Base-by-base conservation (phyloP, 2,797 vertebrate species). In the Enteromius paludinosus region DNA sequence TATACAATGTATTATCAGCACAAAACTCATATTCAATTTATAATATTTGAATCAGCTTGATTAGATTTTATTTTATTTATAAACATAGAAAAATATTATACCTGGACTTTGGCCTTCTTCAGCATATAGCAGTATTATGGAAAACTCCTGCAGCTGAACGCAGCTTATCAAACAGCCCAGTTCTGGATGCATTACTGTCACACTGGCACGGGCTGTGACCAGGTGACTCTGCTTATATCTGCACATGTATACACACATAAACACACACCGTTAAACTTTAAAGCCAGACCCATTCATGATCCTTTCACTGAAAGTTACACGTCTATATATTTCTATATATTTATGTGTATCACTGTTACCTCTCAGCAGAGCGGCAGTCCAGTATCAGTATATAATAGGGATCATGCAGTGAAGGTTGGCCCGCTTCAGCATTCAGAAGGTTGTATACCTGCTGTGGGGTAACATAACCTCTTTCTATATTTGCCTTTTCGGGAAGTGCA, bases 141-240 rank as follows among this genome's bases (percentile, higher is more conserved):
- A 93, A 65, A 92, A 94, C 87, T 93, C 91, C 87, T 93, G 93
- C 82, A 90, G 89, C 77, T 94, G 90, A 56, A 89, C 87, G 47
- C 89, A 92, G 88, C 89, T 92, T 86, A 94, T 92, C 20, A 94
- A 78, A 88, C 93, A 92, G 68, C 90, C 92, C 79, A 92, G 85
- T 70, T 90, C 87, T 30, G 89, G 91, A 81, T 92, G 92, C 85
- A 93, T 92, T 78, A 93, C 92, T 1, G 91, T 92, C 78, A 94
- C 90, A 77, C 90, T 87, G 2, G 91, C 90, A 69, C 78, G 79
- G 0, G 91, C 92, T 35, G 91, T 92, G 64, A 93, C 91, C 86
- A 93, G 78, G 49, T 91, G 91, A 86, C 89, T 92, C 30, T 92
- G 86, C 81, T 91, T 91, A 88, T 92, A 93, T 83, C 90, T 92